Base-by-base conservation (phyloP, 2,113 vertebrate species). In the Saimiri boliviensis region DNA sequence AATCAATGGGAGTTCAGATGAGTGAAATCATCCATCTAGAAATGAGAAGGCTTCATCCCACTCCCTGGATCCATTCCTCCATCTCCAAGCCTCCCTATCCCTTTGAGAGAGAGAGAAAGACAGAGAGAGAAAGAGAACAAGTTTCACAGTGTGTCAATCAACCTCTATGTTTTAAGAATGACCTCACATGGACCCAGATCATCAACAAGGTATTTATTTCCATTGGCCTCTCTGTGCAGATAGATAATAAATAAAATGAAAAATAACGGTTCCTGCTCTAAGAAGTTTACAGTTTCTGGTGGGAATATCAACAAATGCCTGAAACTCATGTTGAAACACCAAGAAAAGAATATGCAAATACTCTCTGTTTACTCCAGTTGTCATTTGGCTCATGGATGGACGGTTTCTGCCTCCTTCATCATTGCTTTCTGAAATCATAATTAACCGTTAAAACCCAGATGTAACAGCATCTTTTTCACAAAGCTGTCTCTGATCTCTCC, bases 231-330 rank as follows among this genome's bases (percentile, higher is more conserved):
- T 95, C 40, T 95, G 14, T 40, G 32, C 27, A 47, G 20, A 86
- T 81, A 40, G 16, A 86, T 81, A 86, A 93, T 91, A 96, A 86
- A 96, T 94, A 93, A 86, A 92, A 97, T 40, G 13, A 40, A 73
- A 91, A 97, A 86, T 91, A 16, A 37, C 14, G 21, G 16, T 66
- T 89, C 35, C 35, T 96, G 49, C 10, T 83, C 19, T 97, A 92
- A 94, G 66, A 91, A 94, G 37, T 19, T 79, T 86, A 68, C 14
- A 56, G 35, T 70, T 94, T 96, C 80, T 70, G 32, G 35, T 66
- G 40, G 45, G 37, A 93, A 71, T 87, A 89, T 23, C 90, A 76
- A 27, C 42, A 76, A 96, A 96, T 87, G 85, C 32, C 27, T 93
- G 52, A 37, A 97, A 87, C 96, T 86, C 23, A 27, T 80, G 16